Evolutionary conservation across 2,113 vertebrate genomes (phyloP).

Genomic region (Carassius gibelio): DNA sequence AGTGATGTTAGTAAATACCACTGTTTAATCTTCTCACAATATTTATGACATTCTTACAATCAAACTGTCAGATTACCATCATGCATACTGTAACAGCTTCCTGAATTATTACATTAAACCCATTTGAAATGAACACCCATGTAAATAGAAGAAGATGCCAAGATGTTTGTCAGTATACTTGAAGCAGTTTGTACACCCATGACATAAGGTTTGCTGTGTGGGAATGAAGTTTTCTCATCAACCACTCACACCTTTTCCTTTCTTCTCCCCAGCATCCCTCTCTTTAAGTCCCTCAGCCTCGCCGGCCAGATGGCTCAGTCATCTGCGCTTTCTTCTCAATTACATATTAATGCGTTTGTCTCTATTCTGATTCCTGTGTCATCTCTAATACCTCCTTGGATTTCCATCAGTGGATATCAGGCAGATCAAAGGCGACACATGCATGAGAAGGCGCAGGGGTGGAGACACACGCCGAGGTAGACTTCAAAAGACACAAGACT

Average conservation of each 20-base stretch:
- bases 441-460: constrained; percentile 24
- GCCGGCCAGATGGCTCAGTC: constrained; percentile 50
- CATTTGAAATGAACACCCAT: not conserved
- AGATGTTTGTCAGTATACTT: not conserved
- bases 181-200: not conserved
- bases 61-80: not conserved
- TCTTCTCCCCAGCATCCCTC: not conserved
- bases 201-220: not conserved
- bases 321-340: constrained; percentile 44
- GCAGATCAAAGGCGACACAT: constrained; percentile 45
- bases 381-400: constrained; percentile 40
- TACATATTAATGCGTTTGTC: constrained; percentile 55
- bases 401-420: constrained; percentile 21
- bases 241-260: not conserved
- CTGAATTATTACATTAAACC: not conserved
- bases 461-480: not conserved
- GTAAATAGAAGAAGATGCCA: not conserved
- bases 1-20: no score
- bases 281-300: constrained; percentile 19
- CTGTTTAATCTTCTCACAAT: no score
- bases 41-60: no score
- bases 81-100: not conserved
- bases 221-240: not conserved
- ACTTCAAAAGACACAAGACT: constrained; percentile 28
- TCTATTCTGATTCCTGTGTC: constrained; percentile 45